Evolutionary conservation across 1,140 invertebrate species (phyloP), one percentile per base, ranked within the genome.

Genomic region (Rhagoletis zephyria): DNA sequence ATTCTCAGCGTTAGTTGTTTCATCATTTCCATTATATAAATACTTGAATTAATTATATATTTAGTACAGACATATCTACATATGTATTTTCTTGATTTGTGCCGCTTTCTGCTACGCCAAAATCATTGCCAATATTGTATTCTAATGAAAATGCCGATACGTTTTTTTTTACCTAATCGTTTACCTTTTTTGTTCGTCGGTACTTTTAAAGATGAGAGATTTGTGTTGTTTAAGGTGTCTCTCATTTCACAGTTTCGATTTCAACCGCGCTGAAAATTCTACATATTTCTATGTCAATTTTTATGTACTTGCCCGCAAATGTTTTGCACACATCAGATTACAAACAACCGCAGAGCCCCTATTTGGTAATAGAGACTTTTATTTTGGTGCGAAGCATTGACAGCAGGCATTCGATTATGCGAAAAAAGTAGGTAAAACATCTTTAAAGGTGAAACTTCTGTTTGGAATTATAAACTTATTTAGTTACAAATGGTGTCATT

Each of bases 331-430:
- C 51, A 74, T 12, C n/a, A 42, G n/a, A 40, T n/a, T 30, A 30
- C 30, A 42, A 74, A 42, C 40, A 74, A 74, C 67, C 67, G 67
- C 67, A 74, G 48, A 48, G 45, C 0, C 67, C 67, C 16, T 74
- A 74, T 74, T 74, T 16, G 67, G 67, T 1, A 45, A 45, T 74
- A n/a, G 42, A 16, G 40, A 74, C 16, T 7, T 16, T 48, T 74
- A 12, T 74, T 74, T 74, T 48, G 67, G 67, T 45, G 67, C 42
- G 67, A 74, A 74, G 14, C 67, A 74, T 74, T 74, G 67, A 10
- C 67, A 48, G 45, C 3, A 14, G 40, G 42, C 67, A 74, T 74
- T 45, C 40, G 5, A 12, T 48, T 67, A 30, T 45, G 10, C 51
- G 51, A 7, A 74, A 74, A 48, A 67, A 42, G 67, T 30, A n/a